Percentiles rank a stretch among this genome's conserved stretches.
These are phyloP conservation scores for Tenthredo amoena DNA, from an alignment of 2,888 invertebrate species.

Conservation along the genomic window DNA sequence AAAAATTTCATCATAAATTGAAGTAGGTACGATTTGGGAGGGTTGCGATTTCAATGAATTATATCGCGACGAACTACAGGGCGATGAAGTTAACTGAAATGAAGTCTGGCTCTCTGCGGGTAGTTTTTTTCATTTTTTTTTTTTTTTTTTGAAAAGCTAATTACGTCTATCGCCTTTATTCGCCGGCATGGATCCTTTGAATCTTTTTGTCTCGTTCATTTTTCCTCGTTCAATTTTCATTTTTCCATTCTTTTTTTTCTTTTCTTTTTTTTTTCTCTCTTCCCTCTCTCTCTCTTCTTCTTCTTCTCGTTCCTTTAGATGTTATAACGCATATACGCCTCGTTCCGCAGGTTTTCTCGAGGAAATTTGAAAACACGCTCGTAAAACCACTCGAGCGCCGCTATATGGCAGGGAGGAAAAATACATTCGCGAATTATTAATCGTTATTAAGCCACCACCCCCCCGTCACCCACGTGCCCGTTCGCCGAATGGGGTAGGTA, in stretches of 20 bases:
- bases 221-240: background rate
- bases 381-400: conserved; percentile 41
- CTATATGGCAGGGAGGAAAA: conserved; percentile 15
- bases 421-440: conserved; percentile 33
- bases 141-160: background rate
- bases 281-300: too few relatives aligned
- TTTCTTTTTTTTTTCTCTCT: background rate
- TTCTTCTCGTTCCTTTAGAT: background rate
- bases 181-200: background rate
- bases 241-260: background rate
- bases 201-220: background rate
- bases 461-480: too few relatives aligned
- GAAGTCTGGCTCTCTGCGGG: background rate
- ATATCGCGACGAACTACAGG: background rate
- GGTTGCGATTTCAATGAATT: background rate
- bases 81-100: background rate
- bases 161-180: background rate
- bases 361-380: conserved; percentile 45
- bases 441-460: conserved; percentile 8
- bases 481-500: background rate
- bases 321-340: background rate
- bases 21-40: background rate
- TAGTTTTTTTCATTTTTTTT: background rate
- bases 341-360: background rate
- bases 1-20: background rate